Evolutionary conservation across 2,797 vertebrate species (phyloP).

Genomic region (Spea hammondii): DNA sequence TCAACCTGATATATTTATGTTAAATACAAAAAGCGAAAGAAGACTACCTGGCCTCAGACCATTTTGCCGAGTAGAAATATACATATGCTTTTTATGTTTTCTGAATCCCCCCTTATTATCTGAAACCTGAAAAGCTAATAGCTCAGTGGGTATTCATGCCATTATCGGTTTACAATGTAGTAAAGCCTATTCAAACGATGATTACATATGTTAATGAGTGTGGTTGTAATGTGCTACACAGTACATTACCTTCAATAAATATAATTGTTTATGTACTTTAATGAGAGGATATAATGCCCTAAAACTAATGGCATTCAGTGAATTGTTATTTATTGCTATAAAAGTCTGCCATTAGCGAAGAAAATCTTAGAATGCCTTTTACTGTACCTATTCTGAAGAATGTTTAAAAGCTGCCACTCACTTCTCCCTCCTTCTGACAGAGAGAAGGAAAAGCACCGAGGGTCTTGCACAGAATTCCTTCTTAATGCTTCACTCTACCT

Average conservation of each 20-base stretch:
- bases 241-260: constrained; percentile 91
- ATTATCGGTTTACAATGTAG: constrained; percentile 80
- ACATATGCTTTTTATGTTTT: constrained; percentile 64
- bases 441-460: constrained; percentile 65
- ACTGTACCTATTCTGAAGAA: constrained; percentile 68
- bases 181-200: constrained; percentile 80
- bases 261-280: constrained; percentile 91
- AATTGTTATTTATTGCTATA: constrained; percentile 81
- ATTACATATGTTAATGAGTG: constrained; percentile 84
- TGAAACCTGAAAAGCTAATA: constrained; percentile 78
- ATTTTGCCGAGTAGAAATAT: constrained; percentile 58
- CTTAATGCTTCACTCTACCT: constrained; percentile 68
- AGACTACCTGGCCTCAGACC: constrained; percentile 60
- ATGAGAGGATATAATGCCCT: constrained; percentile 87
- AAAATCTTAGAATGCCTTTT: constrained; percentile 68
- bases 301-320: constrained; percentile 91
- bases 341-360: constrained; percentile 74
- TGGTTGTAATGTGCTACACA: constrained; percentile 93
- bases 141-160: constrained; percentile 77
- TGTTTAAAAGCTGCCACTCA: constrained; percentile 69
- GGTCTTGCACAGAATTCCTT: constrained; percentile 60
- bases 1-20: constrained; percentile 60
- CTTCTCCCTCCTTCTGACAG: constrained; percentile 62
- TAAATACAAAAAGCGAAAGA: constrained; percentile 60
- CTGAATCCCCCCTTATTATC: constrained; percentile 77